Evolutionary conservation across 2,888 invertebrate genomes (phyloP).

Genomic region (Argyra leucocephala): DNA sequence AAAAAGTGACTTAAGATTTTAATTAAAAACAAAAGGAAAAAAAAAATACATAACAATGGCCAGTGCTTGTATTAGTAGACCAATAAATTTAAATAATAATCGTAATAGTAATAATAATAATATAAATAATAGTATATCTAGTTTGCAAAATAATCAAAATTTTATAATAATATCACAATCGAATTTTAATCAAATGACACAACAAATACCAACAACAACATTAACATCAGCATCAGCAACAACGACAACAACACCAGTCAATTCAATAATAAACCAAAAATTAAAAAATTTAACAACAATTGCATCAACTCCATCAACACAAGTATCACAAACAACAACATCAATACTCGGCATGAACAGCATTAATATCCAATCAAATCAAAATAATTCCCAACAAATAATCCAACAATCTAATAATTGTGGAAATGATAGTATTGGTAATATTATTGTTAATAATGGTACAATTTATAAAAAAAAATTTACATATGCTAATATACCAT

Average conservation of each 20-base stretch:
- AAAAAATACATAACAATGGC: conserved; percentile 19
- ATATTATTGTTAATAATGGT: neutral
- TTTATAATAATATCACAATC: conserved; percentile 4
- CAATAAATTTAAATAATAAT: conserved; percentile 14
- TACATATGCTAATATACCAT: conserved; percentile 60
- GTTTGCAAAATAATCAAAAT: conserved; percentile 23
- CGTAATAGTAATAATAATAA: conserved; percentile 13
- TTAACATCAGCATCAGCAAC: conserved; percentile 26
- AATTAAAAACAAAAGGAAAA: conserved; percentile 13
- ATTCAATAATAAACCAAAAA: conserved; percentile 33
- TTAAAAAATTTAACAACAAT: conserved; percentile 37
- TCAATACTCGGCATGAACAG: conserved; percentile 24
- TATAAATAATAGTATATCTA: neutral
- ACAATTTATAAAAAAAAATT: conserved; percentile 59
- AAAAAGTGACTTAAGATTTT: conserved; percentile 19
- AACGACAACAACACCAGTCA: conserved; percentile 33
- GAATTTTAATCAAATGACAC: conserved; percentile 6
- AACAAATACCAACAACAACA: conserved; percentile 19
- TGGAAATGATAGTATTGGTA: conserved; percentile 2
- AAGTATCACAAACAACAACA: conserved; percentile 14
- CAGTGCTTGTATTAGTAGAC: conserved; percentile 28
- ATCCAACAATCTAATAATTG: conserved; percentile 2
- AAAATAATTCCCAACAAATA: neutral
- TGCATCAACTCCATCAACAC: conserved; percentile 49
- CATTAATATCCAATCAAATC: conserved; percentile 21